Evolutionary conservation across 1,140 invertebrate genomes (phyloP).

Genomic region (Penaeus indicus): DNA sequence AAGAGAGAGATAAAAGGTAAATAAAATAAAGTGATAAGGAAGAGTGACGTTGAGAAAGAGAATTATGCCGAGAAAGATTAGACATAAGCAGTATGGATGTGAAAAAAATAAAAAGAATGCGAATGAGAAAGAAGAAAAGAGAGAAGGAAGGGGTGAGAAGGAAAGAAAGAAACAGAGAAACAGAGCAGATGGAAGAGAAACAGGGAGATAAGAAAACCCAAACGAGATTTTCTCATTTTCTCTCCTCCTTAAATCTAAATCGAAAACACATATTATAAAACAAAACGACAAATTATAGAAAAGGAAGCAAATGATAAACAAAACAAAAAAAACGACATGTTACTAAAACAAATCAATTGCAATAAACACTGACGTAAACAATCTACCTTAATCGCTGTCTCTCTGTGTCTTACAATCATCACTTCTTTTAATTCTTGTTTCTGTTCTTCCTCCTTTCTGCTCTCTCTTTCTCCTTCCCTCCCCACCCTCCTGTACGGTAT

Average conservation of each 20-base stretch:
- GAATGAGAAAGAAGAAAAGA: slow-evolving; percentile 29
- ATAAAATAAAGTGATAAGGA: not conserved
- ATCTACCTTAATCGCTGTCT: too few relatives aligned
- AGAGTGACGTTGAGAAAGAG: not conserved
- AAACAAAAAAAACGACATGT: too few relatives aligned
- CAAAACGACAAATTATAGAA: too few relatives aligned
- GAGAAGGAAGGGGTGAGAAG: not conserved
- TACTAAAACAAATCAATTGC: too few relatives aligned
- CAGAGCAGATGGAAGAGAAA: too few relatives aligned
- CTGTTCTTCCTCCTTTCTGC: not conserved
- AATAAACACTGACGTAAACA: too few relatives aligned
- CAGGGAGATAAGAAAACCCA: too few relatives aligned
- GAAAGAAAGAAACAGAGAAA: not conserved
- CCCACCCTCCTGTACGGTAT: too few relatives aligned
- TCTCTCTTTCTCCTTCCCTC: not conserved
- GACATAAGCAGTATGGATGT: not conserved
- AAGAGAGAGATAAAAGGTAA: not conserved
- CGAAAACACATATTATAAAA: too few relatives aligned
- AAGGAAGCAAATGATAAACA: too few relatives aligned
- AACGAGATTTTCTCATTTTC: too few relatives aligned
- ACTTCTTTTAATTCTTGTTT: not conserved
- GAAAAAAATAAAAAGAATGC: not conserved
- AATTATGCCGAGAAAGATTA: not conserved
- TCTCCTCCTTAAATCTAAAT: too few relatives aligned
- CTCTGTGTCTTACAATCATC: not conserved